A percentile compares a stretch with the other conserved stretches of the same genome.
Evolutionary conservation across 2,797 vertebrate genomes (phyloP).

Genomic region (Okamejei kenojei): DNA sequence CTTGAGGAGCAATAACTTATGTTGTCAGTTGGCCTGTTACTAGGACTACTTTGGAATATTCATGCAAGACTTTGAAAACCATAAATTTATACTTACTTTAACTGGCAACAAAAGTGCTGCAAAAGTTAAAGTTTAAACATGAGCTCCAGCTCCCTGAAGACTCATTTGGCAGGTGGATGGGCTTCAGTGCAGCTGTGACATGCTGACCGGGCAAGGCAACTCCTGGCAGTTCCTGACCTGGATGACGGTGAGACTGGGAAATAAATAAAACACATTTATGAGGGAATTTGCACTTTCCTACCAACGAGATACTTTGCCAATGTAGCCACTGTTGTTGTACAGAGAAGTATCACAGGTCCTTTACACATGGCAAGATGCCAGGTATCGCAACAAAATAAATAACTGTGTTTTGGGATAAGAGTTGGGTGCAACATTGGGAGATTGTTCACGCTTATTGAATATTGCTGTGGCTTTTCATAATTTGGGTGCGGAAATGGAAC

Average conservation of each 20-base stretch:
- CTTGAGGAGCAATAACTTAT: slow-evolving; percentile 9
- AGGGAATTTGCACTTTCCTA: neutral
- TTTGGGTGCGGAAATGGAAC: neutral
- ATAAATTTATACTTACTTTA: neutral
- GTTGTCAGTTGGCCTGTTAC: neutral
- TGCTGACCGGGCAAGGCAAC: neutral
- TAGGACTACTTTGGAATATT: neutral
- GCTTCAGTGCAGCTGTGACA: slow-evolving; percentile 18
- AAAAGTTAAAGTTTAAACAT: slow-evolving; percentile 10
- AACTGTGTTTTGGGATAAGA: neutral
- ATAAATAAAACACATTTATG: neutral
- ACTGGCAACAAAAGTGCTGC: neutral
- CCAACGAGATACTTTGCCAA: neutral
- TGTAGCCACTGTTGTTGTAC: neutral
- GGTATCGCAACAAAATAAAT: neutral
- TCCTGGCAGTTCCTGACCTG: neutral
- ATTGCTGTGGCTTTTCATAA: neutral
- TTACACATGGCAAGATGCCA: neutral
- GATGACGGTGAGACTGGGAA: neutral
- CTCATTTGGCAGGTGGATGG: neutral
- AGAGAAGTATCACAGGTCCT: neutral
- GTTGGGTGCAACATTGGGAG: neutral
- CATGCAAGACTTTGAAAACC: slow-evolving; percentile 15
- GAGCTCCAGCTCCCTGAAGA: slow-evolving; percentile 19
- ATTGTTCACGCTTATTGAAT: neutral